These are phyloP conservation scores for Tetrao urogallus DNA, from an alignment of 2,113 vertebrate genomes.

Conservation along the genomic window DNA sequence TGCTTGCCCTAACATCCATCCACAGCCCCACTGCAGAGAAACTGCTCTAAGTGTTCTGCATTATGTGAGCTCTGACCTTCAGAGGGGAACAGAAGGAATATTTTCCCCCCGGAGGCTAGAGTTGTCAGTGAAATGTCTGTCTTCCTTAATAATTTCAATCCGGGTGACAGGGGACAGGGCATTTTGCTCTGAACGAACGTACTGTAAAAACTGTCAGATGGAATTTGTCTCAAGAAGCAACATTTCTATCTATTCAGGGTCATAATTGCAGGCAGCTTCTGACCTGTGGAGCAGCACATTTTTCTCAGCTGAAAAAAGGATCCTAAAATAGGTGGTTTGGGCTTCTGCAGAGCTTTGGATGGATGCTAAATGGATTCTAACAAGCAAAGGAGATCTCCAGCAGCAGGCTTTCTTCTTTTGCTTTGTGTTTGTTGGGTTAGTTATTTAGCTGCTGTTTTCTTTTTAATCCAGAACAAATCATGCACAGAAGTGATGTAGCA, in stretches of 20 bases:
- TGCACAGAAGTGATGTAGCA: slow-evolving; percentile 16
- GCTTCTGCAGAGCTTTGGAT: slow-evolving; percentile 17
- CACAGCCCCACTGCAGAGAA: neutral
- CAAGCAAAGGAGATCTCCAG: neutral
- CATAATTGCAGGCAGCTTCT: slow-evolving; percentile 55
- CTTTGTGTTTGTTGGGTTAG: neutral
- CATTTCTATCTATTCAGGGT: slow-evolving; percentile 60
- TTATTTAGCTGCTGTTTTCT: neutral
- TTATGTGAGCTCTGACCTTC: slow-evolving; percentile 74
- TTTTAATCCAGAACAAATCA: neutral
- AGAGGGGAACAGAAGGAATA: slow-evolving; percentile 77
- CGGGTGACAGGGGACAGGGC: slow-evolving; percentile 72
- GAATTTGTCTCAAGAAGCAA: slow-evolving; percentile 74
- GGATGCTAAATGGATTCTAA: slow-evolving; percentile 9
- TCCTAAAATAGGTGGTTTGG: slow-evolving; percentile 24
- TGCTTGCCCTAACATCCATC: neutral
- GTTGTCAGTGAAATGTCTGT: slow-evolving; percentile 74
- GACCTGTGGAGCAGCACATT: slow-evolving; percentile 59
- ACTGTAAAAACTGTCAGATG: slow-evolving; percentile 78
- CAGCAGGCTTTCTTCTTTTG: neutral
- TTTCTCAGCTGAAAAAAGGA: neutral
- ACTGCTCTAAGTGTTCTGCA: slow-evolving; percentile 58
- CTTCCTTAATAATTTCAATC: slow-evolving; percentile 79
- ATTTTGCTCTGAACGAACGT: slow-evolving; percentile 75
- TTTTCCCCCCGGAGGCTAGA: slow-evolving; percentile 64